phyloP scores from a whole-genome alignment of 2,113 vertebrate genomes.

The Trinectes maculatus region DNA sequence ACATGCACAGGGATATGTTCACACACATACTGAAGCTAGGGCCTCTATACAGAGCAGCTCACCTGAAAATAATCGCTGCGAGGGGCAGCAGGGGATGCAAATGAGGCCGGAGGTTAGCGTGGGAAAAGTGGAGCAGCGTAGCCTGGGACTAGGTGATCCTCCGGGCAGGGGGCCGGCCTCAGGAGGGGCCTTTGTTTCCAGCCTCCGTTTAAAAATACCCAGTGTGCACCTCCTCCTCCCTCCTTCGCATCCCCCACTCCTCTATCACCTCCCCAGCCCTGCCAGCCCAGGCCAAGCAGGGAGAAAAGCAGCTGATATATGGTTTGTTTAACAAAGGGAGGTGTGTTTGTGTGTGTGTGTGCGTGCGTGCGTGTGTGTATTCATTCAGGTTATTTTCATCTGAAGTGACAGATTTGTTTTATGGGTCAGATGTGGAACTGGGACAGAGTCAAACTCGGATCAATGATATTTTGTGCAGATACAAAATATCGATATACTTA shows the following conservation, averaged over 20 bases:
- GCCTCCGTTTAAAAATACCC: slow-evolving; percentile 89
- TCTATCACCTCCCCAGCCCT: slow-evolving; percentile 63
- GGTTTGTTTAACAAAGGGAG: slow-evolving; percentile 76
- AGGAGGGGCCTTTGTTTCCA: slow-evolving; percentile 93
- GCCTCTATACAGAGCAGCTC: slow-evolving; percentile 95
- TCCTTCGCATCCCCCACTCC: slow-evolving; percentile 62
- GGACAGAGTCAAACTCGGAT: slow-evolving; percentile 13
- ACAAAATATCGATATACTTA: too few relatives aligned
- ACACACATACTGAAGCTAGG: slow-evolving; percentile 82
- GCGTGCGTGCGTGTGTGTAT: slow-evolving; percentile 31
- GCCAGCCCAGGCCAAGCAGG: slow-evolving; percentile 60
- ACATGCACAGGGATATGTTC: slow-evolving; percentile 16
- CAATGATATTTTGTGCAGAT: slow-evolving; percentile 7
- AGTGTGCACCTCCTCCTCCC: slow-evolving; percentile 81
- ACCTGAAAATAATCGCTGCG: slow-evolving; percentile 99
- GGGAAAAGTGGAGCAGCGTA: slow-evolving; percentile 92
- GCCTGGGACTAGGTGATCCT: slow-evolving; percentile 96
- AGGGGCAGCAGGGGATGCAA: slow-evolving; percentile 93
- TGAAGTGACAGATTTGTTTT: slow-evolving; percentile 46
- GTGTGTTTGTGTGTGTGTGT: slow-evolving; percentile 46
- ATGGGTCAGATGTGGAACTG: slow-evolving; percentile 24
- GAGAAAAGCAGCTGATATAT: slow-evolving; percentile 79
- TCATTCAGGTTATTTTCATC: slow-evolving; percentile 39
- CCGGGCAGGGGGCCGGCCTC: slow-evolving; percentile 93
- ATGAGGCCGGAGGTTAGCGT: slow-evolving; percentile 98